Percentiles rank a stretch among this genome's conserved stretches.
phyloP scores from a whole-genome alignment of 2,797 vertebrate genomes.

The Siniperca obscura region DNA sequence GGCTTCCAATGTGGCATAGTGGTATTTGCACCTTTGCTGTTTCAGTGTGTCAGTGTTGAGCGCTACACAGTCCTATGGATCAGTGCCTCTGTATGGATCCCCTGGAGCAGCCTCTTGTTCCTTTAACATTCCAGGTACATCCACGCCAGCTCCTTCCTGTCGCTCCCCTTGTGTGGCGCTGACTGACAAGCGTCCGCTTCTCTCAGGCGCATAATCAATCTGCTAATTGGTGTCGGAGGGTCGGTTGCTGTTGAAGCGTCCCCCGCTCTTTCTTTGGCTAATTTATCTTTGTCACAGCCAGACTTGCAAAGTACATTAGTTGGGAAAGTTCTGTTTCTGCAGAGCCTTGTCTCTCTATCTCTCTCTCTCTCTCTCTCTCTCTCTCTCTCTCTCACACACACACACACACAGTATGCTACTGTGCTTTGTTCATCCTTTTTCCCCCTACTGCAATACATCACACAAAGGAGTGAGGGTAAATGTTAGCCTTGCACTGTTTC shows the following conservation, averaged over 20 bases:
- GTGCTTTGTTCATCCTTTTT: conserved; percentile 75
- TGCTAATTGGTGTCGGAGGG: conserved; percentile 86
- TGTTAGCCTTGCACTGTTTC: conserved; percentile 82
- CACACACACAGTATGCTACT: conserved; percentile 55
- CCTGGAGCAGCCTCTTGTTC: conserved; percentile 81
- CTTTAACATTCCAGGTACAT: conserved; percentile 85
- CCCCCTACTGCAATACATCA: conserved; percentile 77
- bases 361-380: conserved; percentile 36
- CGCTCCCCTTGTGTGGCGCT: conserved; percentile 79
- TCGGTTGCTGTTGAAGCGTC: conserved; percentile 82
- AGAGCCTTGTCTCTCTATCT: conserved; percentile 55
- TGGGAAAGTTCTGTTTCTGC: conserved; percentile 74
- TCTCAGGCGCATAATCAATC: conserved; percentile 86
- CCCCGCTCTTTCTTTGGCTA: conserved; percentile 82
- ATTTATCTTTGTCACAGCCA: conserved; percentile 84
- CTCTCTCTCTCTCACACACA: conserved; percentile 29
- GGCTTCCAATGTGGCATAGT: conserved; percentile 72
- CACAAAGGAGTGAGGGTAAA: conserved; percentile 82
- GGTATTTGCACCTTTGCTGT: conserved; percentile 82
- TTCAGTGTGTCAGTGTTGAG: conserved; percentile 75
- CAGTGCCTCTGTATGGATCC: conserved; percentile 80
- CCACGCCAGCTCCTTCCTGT: conserved; percentile 82
- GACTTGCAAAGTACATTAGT: conserved; percentile 77
- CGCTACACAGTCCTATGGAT: conserved; percentile 77
- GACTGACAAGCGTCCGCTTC: conserved; percentile 85